phyloP scores from a whole-genome alignment of 2,113 vertebrate species.

The Stomatorhinus ivindoensis region DNA sequence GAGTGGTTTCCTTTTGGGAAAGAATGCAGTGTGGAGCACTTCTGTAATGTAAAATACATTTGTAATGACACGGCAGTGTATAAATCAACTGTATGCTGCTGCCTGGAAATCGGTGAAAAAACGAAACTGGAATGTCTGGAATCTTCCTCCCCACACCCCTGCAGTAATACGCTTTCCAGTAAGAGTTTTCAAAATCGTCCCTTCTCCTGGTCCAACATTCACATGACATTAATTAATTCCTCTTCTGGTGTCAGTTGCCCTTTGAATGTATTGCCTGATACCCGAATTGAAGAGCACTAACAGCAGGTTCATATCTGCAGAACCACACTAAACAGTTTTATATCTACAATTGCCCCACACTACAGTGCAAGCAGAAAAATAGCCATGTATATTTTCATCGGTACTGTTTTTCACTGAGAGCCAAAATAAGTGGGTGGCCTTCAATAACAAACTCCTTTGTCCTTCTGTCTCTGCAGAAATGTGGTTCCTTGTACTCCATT shows the following conservation, averaged over 20 bases:
- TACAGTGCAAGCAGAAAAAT: neutral
- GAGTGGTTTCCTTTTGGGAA: constrained; percentile 36
- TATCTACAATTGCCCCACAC: neutral
- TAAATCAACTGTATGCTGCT: constrained; percentile 23
- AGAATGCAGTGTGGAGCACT: constrained; percentile 34
- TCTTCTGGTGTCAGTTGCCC: neutral
- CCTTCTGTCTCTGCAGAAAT: neutral
- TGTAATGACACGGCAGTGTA: neutral
- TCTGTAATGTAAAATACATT: constrained; percentile 15
- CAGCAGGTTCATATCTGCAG: neutral
- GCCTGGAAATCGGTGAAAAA: constrained; percentile 32
- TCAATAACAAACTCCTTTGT: neutral
- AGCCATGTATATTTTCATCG: neutral
- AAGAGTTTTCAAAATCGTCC: neutral
- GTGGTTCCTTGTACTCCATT: neutral
- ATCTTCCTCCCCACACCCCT: constrained; percentile 12
- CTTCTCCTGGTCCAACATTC: neutral
- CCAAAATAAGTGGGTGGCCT: neutral
- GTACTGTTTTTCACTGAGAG: neutral
- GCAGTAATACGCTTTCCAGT: constrained; percentile 9
- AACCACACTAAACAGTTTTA: neutral
- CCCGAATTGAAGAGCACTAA: neutral
- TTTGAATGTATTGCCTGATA: neutral
- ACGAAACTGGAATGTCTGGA: constrained; percentile 32
- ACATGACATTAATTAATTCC: neutral